A percentile compares a stretch with the other conserved stretches of the same genome.
phyloP scores from a whole-genome alignment of 2,797 vertebrate species.

The Coregonus sp. region DNA sequence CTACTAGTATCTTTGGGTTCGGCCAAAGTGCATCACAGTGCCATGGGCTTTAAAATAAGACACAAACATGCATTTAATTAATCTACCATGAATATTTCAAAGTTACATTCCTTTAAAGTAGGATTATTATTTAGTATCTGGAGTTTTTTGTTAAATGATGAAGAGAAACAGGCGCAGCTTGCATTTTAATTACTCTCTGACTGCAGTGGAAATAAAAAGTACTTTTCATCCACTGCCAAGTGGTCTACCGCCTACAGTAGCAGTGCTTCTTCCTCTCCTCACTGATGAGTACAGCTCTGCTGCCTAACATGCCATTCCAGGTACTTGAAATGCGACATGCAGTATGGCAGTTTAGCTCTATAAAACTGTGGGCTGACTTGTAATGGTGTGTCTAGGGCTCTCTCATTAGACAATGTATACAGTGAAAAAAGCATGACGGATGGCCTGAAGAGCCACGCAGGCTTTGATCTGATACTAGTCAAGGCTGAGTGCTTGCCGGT shows the following conservation, averaged over 20 bases:
- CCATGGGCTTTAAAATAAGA: conserved; percentile 64
- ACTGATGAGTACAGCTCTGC: conserved; percentile 45
- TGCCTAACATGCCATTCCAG: conserved; percentile 41
- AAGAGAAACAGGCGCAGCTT: conserved; percentile 60
- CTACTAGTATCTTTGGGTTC: conserved; percentile 59
- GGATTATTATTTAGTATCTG: conserved; percentile 62
- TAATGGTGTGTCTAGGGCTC: conserved; percentile 30
- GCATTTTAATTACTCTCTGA: conserved; percentile 78
- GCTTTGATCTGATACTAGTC: conserved; percentile 42
- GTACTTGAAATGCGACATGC: conserved; percentile 44
- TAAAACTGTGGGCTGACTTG: conserved; percentile 18
- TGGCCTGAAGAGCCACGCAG: conserved; percentile 2
- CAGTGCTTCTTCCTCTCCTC: conserved; percentile 44
- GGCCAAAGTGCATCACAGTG: conserved; percentile 63
- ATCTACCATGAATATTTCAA: conserved; percentile 73
- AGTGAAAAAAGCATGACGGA: conserved; percentile 34
- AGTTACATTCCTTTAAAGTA: conserved; percentile 62
- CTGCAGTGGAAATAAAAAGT: conserved; percentile 64
- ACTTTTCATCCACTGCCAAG: conserved; percentile 78
- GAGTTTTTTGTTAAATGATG: conserved; percentile 76
- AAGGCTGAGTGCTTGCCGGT: conserved; percentile 34
- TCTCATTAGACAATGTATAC: conserved; percentile 33
- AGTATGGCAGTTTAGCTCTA: conserved; percentile 22
- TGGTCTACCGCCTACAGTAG: conserved; percentile 67
- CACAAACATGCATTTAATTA: conserved; percentile 71